Conservation (phyloP, 2,113 vertebrate species). For the Lathamus discolor region DNA sequence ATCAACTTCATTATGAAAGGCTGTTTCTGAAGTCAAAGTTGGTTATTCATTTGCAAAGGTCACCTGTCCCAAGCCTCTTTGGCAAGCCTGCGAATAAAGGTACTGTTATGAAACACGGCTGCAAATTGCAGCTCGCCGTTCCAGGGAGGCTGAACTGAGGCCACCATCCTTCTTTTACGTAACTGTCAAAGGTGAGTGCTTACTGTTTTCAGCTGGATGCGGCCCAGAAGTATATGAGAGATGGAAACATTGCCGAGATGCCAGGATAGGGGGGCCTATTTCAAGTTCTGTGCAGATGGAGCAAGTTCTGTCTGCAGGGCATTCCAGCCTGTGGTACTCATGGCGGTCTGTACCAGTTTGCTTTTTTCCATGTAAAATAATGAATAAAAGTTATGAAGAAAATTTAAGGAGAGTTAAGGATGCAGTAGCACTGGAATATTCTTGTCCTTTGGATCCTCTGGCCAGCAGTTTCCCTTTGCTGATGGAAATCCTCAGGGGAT, state of each 20-base stretch:
- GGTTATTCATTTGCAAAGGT: constrained; percentile 57
- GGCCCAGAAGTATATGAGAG: not conserved
- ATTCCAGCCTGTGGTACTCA: not conserved
- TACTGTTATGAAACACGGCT: not conserved
- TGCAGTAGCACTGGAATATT: not conserved
- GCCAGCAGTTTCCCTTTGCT: not conserved
- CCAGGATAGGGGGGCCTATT: not conserved
- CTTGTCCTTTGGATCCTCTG: not conserved
- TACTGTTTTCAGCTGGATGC: not conserved
- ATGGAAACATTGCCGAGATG: not conserved
- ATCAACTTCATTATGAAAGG: constrained; percentile 9
- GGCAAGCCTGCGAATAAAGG: not conserved
- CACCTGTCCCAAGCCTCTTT: not conserved
- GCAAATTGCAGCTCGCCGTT: not conserved
- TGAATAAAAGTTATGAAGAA: not conserved
- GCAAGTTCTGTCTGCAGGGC: accelerated
- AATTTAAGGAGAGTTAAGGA: not conserved
- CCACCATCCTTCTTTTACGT: not conserved
- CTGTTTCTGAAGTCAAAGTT: constrained; percentile 20
- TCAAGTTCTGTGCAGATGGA: not conserved
- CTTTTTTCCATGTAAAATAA: not conserved
- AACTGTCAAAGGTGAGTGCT: not conserved
- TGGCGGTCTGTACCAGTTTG: not conserved
- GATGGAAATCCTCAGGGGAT: not conserved
- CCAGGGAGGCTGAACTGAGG: not conserved